These are phyloP conservation scores for Leiothrix lutea DNA, from an alignment of 2,113 vertebrate genomes.

Conservation along the genomic window DNA sequence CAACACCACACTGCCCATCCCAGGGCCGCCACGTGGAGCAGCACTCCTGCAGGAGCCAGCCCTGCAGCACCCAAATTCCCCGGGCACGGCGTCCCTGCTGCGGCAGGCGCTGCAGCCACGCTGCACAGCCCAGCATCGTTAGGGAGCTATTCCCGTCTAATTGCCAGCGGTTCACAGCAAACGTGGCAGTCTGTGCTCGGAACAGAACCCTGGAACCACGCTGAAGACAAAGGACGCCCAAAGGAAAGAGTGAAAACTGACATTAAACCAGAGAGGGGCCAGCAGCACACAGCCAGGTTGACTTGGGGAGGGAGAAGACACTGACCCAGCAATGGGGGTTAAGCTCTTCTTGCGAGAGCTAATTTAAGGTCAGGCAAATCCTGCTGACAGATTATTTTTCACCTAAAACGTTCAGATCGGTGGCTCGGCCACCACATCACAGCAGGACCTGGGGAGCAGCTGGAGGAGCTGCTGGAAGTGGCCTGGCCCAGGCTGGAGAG, in stretches of 20 bases:
- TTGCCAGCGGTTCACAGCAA: not conserved
- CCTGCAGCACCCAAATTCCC: not conserved
- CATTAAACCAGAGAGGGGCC: not conserved
- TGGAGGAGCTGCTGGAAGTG: not conserved
- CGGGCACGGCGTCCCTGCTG: not conserved
- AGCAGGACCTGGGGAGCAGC: not conserved
- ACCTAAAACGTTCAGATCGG: not conserved
- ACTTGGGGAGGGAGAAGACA: not conserved
- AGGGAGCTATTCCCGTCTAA: not conserved
- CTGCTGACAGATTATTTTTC: slow-evolving; percentile 29
- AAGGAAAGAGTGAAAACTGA: not conserved
- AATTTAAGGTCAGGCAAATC: slow-evolving; percentile 45
- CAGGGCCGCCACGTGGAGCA: fast-evolving
- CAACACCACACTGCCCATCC: fast-evolving
- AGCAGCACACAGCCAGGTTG: not conserved
- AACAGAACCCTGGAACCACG: not conserved
- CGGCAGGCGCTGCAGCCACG: not conserved
- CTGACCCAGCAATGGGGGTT: not conserved
- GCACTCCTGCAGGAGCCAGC: not conserved
- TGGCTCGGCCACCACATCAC: fast-evolving
- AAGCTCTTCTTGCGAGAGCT: slow-evolving; percentile 13
- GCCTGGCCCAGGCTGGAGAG: fast-evolving
- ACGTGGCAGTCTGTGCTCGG: not conserved
- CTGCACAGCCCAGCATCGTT: not conserved
- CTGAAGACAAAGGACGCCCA: not conserved